phyloP scores from a whole-genome alignment of 2,113 vertebrate species.

The Elanoides forficatus region DNA sequence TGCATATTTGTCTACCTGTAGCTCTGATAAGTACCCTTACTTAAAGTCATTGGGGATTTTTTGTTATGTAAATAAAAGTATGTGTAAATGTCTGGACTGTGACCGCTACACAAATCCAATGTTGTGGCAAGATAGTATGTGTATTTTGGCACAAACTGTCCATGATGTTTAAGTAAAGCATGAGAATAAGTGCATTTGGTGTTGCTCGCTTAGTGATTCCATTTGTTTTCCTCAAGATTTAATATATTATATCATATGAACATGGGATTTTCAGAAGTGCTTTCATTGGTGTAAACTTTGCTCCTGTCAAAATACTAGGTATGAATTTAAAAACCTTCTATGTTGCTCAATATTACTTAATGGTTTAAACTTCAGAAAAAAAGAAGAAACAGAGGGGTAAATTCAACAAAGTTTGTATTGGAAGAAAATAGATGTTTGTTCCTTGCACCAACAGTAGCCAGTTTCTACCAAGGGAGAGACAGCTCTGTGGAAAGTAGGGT shows the following conservation, averaged over 20 bases:
- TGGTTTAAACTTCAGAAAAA: background rate
- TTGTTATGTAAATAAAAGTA: background rate
- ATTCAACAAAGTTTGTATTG: background rate
- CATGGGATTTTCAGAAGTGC: background rate
- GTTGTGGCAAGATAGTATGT: background rate
- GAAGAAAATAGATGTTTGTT: background rate
- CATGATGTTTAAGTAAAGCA: background rate
- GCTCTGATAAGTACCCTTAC: background rate
- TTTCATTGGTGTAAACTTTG: background rate
- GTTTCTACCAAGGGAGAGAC: background rate
- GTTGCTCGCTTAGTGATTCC: background rate
- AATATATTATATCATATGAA: background rate
- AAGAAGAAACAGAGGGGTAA: background rate
- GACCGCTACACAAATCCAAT: background rate
- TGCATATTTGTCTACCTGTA: background rate
- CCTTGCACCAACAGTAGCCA: background rate
- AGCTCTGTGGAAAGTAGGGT: background rate
- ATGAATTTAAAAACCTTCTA: background rate
- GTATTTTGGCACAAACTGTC: background rate
- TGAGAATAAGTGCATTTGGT: background rate
- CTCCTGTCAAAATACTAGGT: background rate
- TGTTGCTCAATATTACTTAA: background rate
- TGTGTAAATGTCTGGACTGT: background rate
- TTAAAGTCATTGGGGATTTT: background rate
- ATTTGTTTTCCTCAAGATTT: background rate